Evolutionary conservation across 2,113 vertebrate species (phyloP).

Genomic region (Hiodon alosoides): DNA sequence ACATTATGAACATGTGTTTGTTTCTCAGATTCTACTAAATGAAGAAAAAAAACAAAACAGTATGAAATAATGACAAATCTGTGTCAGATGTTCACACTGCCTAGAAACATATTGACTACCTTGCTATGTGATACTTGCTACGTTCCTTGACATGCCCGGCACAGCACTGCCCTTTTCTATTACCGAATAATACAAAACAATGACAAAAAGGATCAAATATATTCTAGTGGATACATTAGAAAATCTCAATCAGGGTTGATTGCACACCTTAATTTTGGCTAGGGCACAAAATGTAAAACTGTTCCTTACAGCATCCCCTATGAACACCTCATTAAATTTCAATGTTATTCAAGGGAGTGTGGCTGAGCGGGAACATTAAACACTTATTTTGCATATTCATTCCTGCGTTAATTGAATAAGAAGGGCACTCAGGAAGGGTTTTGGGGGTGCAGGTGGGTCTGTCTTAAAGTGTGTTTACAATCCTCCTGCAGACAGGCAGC

Average conservation of each 20-base stretch:
- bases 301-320: slow-evolving; percentile 7
- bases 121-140: slow-evolving; percentile 36
- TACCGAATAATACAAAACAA: neutral
- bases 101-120: slow-evolving; percentile 42
- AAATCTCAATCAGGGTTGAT: slow-evolving; percentile 5
- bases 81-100: slow-evolving; percentile 55
- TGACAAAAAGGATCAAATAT: neutral
- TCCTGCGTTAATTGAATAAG: slow-evolving; percentile 30
- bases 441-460: slow-evolving; percentile 13
- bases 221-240: neutral
- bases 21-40: no score
- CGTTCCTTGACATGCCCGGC: slow-evolving; percentile 56
- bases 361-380: slow-evolving; percentile 24
- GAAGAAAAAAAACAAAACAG: slow-evolving; percentile 70
- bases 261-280: neutral
- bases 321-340: slow-evolving; percentile 36
- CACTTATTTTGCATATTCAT: slow-evolving; percentile 42
- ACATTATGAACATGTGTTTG: no score
- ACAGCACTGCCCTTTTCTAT: slow-evolving; percentile 6
- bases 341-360: slow-evolving; percentile 31
- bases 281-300: slow-evolving; percentile 1
- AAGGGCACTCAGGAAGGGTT: neutral
- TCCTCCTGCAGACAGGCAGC: slow-evolving; percentile 14
- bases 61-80: slow-evolving; percentile 67
- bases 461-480: slow-evolving; percentile 33